A percentile compares a stretch with the other conserved stretches of the same genome.
Conservation (phyloP, 2,888 invertebrate species). For the Strigamia crassipes region DNA sequence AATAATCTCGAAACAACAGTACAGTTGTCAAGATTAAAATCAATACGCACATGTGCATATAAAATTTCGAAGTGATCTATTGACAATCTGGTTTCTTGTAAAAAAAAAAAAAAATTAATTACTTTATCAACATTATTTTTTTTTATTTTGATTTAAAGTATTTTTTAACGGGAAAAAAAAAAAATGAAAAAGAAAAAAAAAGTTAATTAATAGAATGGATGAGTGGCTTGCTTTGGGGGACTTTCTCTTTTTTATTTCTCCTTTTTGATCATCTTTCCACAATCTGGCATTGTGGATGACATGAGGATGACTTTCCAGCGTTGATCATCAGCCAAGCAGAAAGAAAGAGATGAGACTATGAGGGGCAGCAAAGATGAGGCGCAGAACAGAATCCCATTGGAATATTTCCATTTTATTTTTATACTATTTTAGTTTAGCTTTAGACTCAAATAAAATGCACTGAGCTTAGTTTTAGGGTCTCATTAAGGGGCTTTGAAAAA, state of each 20-base stretch:
- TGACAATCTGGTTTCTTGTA: neutral
- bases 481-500: neutral
- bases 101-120: neutral
- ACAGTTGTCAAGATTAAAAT: too few relatives aligned
- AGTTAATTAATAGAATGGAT: neutral
- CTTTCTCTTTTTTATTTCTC: neutral
- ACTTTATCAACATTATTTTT: too few relatives aligned
- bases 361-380: constrained; percentile 16
- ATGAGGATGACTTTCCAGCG: constrained; percentile 2
- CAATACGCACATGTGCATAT: neutral
- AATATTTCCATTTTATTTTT: neutral
- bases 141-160: neutral
- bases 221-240: neutral
- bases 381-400: neutral
- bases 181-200: neutral
- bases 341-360: constrained; percentile 20
- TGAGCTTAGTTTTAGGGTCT: neutral
- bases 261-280: neutral
- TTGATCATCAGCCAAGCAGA: constrained; percentile 21
- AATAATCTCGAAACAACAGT: too few relatives aligned
- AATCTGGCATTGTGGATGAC: neutral
- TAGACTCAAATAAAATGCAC: neutral
- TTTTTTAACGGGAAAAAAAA: neutral
- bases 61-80: neutral
- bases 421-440: neutral